Evolutionary conservation across 2,113 vertebrate genomes (phyloP).

Genomic region (Ptilonorhynchus violaceus): DNA sequence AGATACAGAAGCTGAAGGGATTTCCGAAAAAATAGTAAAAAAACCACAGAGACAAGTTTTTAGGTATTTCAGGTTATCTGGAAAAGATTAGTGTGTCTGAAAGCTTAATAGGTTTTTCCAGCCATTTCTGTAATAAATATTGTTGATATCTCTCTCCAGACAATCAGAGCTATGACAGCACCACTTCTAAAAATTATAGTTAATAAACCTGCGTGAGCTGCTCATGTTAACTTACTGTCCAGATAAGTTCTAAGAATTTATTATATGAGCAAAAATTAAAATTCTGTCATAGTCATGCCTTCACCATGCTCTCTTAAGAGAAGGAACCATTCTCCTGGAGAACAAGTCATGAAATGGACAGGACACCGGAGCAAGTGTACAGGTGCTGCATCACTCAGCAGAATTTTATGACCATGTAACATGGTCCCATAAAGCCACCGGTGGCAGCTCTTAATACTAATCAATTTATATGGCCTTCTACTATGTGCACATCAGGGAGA

Average conservation of each 20-base stretch:
- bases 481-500: neutral
- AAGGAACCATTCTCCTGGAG: neutral
- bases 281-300: neutral
- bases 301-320: neutral
- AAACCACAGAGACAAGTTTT: neutral
- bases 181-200: neutral
- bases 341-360: neutral
- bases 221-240: neutral
- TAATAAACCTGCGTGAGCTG: neutral
- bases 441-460: neutral
- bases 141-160: neutral
- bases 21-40: neutral
- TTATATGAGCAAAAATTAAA: neutral
- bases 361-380: neutral
- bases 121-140: neutral
- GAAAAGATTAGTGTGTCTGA: neutral
- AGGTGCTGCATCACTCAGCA: neutral
- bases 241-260: neutral
- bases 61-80: neutral
- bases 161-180: neutral
- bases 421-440: neutral
- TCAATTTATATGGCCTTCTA: neutral
- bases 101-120: neutral
- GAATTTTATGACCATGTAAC: neutral
- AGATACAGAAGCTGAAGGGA: neutral